Evolutionary conservation across 2,113 vertebrate genomes (phyloP).

Genomic region (Charina bottae): DNA sequence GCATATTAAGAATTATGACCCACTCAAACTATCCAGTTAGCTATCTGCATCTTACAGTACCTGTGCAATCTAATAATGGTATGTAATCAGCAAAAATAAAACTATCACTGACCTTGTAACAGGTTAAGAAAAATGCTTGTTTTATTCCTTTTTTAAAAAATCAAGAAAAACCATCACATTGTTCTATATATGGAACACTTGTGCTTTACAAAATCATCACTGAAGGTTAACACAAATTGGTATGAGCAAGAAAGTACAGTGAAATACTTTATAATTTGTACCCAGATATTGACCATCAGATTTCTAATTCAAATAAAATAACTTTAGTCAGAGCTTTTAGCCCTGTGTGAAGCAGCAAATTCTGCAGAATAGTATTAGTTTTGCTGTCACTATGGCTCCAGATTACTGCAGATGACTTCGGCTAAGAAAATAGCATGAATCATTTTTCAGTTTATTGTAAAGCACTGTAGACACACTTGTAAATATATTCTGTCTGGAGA

Average conservation of each 20-base stretch:
- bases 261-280: neutral
- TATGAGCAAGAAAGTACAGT: neutral
- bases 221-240: neutral
- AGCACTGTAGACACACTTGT: conserved; percentile 54
- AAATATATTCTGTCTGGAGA: conserved; percentile 72
- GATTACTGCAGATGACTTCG: conserved; percentile 36
- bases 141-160: neutral
- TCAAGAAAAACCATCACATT: neutral
- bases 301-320: neutral
- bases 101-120: neutral
- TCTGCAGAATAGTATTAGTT: neutral
- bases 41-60: neutral
- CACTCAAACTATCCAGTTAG: neutral
- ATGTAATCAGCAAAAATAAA: neutral
- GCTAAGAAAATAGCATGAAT: conserved; percentile 63
- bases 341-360: neutral
- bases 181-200: neutral
- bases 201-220: neutral
- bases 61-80: conserved; percentile 4
- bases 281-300: neutral
- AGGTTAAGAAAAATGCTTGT: neutral
- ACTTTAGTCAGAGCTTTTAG: neutral
- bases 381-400: conserved; percentile 17
- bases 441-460: conserved; percentile 64
- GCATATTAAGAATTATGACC: neutral